Conservation (phyloP, 2,113 vertebrate species). For the Carlito syrichta region DNA sequence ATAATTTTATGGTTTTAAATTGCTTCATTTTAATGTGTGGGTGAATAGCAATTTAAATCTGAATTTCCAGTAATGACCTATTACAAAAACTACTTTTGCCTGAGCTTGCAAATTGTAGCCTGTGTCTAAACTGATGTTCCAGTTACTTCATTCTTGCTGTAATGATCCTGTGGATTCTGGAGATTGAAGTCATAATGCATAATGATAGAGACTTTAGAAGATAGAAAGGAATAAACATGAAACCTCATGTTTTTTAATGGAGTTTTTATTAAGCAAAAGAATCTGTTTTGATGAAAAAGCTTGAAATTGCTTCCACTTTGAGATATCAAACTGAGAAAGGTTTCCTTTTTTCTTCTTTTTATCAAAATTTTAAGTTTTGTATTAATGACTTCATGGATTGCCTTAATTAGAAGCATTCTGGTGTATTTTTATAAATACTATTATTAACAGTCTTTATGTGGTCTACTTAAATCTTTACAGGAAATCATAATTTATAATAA, state of each 20-base stretch:
- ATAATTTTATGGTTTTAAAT: conserved; percentile 29
- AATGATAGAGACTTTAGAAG: background rate
- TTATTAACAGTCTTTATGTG: conserved; percentile 15
- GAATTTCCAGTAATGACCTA: conserved; percentile 26
- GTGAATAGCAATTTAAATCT: conserved; percentile 14
- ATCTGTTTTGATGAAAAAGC: conserved; percentile 49
- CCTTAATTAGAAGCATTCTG: conserved; percentile 46
- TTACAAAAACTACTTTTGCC: background rate
- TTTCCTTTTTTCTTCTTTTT: background rate
- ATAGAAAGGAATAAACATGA: background rate
- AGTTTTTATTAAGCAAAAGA: conserved; percentile 41
- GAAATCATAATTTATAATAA: conserved; percentile 9
- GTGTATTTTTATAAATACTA: conserved; percentile 34
- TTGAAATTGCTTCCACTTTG: conserved; percentile 13
- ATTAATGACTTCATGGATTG: conserved; percentile 48
- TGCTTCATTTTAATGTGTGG: background rate
- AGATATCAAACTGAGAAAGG: conserved; percentile 23
- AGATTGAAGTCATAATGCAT: background rate
- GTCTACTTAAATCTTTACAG: conserved; percentile 27
- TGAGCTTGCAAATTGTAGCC: background rate
- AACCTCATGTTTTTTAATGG: conserved; percentile 50
- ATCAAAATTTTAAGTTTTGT: conserved; percentile 19
- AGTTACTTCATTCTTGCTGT: background rate
- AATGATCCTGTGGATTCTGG: background rate
- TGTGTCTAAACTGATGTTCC: conserved; percentile 12